Evolutionary conservation across 1,140 invertebrate genomes (phyloP).

Genomic region (Leptonema lineaticorne): DNA sequence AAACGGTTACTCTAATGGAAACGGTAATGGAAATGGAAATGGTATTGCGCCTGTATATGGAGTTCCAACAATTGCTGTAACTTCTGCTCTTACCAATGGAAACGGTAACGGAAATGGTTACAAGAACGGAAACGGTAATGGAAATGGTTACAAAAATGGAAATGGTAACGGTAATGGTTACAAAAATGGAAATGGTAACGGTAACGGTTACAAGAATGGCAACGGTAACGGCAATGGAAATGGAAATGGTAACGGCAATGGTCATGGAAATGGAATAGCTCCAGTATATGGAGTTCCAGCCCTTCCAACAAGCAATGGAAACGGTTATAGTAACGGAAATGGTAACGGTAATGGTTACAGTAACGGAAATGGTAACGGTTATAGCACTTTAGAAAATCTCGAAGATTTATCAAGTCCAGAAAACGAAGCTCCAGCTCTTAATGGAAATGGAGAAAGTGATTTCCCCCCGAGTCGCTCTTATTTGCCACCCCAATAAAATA

Average conservation of each 20-base stretch:
- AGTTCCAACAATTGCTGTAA: background rate
- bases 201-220: conserved; percentile 6
- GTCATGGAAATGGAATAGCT: background rate
- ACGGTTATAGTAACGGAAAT: conserved; percentile 23
- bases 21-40: conserved; percentile 20
- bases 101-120: conserved; percentile 30
- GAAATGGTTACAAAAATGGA: conserved; percentile 26
- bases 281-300: conserved; percentile 19
- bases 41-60: conserved; percentile 12
- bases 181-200: background rate
- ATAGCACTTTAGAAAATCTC: background rate
- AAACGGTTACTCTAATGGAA: conserved; percentile 20
- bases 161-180: conserved; percentile 24
- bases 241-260: conserved; percentile 21
- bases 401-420: background rate
- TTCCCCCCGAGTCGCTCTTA: conserved; percentile 20
- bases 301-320: conserved; percentile 9
- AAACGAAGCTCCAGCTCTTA: background rate
- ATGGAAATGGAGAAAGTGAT: background rate
- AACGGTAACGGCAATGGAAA: conserved; percentile 6
- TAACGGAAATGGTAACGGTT: conserved; percentile 21
- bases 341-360: conserved; percentile 10
- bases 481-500: conserved; percentile 5
- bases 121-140: conserved; percentile 11
- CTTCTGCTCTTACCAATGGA: background rate